Evolutionary conservation across 2,797 vertebrate genomes (phyloP), one percentile per base, ranked within the genome.

Genomic region (Toxotes lorentzi): DNA sequence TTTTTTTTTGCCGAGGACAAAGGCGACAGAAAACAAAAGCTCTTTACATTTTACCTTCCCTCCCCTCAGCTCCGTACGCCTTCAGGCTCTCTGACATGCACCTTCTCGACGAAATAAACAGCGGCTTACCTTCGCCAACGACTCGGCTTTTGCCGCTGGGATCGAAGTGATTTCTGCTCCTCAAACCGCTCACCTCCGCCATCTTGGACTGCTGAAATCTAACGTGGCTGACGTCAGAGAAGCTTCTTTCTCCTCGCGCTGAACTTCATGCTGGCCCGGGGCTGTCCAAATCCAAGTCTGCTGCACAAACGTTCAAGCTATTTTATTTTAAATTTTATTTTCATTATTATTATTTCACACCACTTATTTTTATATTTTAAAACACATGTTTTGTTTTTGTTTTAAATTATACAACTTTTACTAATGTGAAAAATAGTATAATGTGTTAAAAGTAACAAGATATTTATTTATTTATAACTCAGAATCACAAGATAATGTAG

Each of bases 181-280:
- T 92, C 89, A 90, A 38, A 88, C 93, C 95, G 93, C 95, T 95
- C 94, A 96, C 95, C 91, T 96, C 97, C 97, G 97, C 97, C 97
- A 98, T 98, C 96, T 98, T 98, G 97, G 95, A 92, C 91, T 86
- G 91, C 92, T 97, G 95, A 94, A 94, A 65, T 81, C 93, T 90
- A 93, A 93, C 93, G 92, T 95, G 92, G 93, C 93, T 95, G 93
- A 94, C 94, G 93, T 95, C 93, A 93, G 5, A 66, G 70, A 7
- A 54, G 68, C 74, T 72, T 69, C 85, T 76, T 69, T 67, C 70
- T 76, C n/a, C 79, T 87, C 62, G 32, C 73, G 69, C 76, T 65
- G 59, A 56, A 57, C 71, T 73, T 78, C 60, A 67, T 4, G 34
- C 67, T 34, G 67, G 62, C 69, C 34, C 58, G 60, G 40, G 58